Evolutionary conservation across 2,888 invertebrate genomes (phyloP).

Genomic region (Dicranocentrus wangi): DNA sequence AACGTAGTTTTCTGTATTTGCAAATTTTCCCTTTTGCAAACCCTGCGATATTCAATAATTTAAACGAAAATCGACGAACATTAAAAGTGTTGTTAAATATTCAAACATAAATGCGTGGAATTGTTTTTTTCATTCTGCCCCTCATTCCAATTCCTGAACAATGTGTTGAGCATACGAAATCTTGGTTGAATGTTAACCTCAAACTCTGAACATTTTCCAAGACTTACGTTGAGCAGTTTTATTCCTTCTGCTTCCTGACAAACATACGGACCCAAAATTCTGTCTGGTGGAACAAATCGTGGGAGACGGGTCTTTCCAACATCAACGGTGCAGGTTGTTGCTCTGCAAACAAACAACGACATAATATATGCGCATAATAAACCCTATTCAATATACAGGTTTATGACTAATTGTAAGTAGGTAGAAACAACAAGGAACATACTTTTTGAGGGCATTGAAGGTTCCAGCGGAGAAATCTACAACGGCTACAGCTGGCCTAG

Average conservation of each 20-base stretch:
- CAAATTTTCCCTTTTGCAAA: slow-evolving; percentile 84
- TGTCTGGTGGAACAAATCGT: slow-evolving; percentile 88
- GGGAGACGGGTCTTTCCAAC: slow-evolving; percentile 86
- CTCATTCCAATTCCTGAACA: slow-evolving; percentile 19
- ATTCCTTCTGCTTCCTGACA: slow-evolving; percentile 89
- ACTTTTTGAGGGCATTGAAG: slow-evolving; percentile 95
- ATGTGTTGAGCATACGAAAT: slow-evolving; percentile 44
- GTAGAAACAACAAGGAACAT: no score
- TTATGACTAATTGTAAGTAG: no score
- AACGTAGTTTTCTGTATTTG: slow-evolving; percentile 86
- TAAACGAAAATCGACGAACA: slow-evolving; percentile 61
- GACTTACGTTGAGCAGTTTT: slow-evolving; percentile 83
- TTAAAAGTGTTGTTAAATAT: neutral
- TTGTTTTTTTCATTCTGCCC: neutral
- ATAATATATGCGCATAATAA: no score
- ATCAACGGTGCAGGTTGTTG: slow-evolving; percentile 85
- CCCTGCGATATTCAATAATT: slow-evolving; percentile 78
- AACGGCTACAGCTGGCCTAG: slow-evolving; percentile 96
- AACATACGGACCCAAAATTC: slow-evolving; percentile 90
- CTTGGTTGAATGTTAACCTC: slow-evolving; percentile 47
- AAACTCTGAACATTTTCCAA: slow-evolving; percentile 40
- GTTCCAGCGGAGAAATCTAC: slow-evolving; percentile 99
- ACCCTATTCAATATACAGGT: no score
- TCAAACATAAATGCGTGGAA: neutral
- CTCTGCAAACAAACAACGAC: no score